Percentiles rank a stretch among this genome's conserved stretches.
phyloP scores from a whole-genome alignment of 2,113 vertebrate species.

The Megaceryle maxima region DNA sequence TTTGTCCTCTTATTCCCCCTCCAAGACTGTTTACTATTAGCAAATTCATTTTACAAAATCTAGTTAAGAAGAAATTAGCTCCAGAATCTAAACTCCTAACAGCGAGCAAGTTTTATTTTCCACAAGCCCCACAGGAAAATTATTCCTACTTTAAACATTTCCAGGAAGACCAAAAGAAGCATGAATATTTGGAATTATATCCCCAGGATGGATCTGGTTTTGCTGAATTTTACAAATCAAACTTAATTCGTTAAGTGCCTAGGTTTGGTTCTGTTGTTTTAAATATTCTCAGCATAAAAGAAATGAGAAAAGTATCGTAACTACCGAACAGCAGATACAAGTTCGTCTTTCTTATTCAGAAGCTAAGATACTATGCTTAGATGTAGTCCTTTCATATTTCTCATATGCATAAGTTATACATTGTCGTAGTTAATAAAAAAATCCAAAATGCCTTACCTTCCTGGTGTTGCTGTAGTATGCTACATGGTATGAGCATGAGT shows the following conservation, averaged over 20 bases:
- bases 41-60: neutral
- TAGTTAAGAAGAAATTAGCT: neutral
- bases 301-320: neutral
- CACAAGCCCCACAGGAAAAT: neutral
- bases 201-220: neutral
- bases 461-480: neutral
- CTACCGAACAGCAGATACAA: neutral
- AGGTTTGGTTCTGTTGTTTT: neutral
- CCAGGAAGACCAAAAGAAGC: neutral
- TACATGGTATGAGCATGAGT: neutral
- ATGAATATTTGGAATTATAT: neutral
- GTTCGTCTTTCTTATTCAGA: neutral
- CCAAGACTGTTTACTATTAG: neutral
- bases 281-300: neutral
- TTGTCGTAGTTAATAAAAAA: neutral
- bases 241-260: neutral
- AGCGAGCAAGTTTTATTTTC: neutral
- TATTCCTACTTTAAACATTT: neutral
- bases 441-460: neutral
- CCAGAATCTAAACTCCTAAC: neutral
- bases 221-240: neutral
- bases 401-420: neutral
- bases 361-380: neutral
- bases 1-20: neutral
- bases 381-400: neutral